Evolutionary conservation across 2,113 vertebrate genomes (phyloP).

Genomic region (Axis porcinus): DNA sequence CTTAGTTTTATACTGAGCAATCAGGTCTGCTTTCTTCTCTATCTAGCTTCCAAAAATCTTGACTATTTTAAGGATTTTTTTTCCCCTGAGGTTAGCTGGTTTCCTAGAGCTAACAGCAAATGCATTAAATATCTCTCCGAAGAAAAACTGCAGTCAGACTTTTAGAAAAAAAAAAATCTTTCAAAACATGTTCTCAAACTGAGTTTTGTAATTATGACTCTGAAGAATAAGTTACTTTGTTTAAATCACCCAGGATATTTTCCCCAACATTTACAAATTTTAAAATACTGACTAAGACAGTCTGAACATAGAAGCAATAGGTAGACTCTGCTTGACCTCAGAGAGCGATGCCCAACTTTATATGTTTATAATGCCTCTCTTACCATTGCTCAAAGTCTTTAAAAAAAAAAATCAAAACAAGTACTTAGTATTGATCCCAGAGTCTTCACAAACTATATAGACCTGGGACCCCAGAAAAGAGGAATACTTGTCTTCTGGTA

Average conservation of each 20-base stretch:
- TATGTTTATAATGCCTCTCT: neutral
- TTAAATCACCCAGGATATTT: neutral
- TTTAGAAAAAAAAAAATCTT: neutral
- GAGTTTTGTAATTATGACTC: conserved; percentile 8
- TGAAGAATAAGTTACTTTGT: neutral
- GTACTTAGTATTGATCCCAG: neutral
- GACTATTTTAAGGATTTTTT: conserved; percentile 29
- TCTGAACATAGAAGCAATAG: neutral
- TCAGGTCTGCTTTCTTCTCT: conserved; percentile 43
- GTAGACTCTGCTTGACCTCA: neutral
- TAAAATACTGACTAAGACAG: neutral
- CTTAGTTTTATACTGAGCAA: conserved; percentile 13
- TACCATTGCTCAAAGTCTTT: neutral
- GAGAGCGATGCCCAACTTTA: neutral
- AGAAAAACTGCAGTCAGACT: neutral
- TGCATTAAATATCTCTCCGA: conserved; percentile 4
- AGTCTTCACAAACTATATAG: neutral
- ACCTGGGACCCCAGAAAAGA: neutral
- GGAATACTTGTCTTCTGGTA: neutral
- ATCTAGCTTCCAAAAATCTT: neutral
- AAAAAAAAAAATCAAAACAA: neutral
- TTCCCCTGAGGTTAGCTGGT: neutral
- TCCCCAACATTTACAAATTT: neutral
- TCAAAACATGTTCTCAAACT: neutral
- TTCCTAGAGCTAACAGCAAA: conserved; percentile 34